A percentile compares a stretch with the other conserved stretches of the same genome.
Evolutionary conservation across 2,888 invertebrate genomes (phyloP).

Genomic region (Leptinotarsa rubiginosa): DNA sequence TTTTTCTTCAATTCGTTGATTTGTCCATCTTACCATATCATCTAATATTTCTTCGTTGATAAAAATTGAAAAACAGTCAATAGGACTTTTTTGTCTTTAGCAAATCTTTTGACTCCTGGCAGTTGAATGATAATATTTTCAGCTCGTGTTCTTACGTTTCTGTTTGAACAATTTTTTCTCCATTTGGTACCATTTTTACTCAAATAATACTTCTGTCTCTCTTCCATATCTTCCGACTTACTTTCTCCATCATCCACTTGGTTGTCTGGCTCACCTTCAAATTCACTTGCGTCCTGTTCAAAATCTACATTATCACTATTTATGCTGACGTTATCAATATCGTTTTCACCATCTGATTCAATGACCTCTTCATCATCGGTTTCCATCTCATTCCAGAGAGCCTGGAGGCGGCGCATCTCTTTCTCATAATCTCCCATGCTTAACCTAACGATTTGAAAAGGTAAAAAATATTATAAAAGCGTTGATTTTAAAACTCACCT

Average conservation of each 20-base stretch:
- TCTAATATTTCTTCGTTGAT: background rate
- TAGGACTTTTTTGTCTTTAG: background rate
- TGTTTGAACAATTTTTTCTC: background rate
- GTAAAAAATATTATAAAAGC: background rate
- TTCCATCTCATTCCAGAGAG: background rate
- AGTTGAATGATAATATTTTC: constrained; percentile 2
- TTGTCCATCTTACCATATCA: no score
- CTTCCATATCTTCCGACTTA: constrained; percentile 3
- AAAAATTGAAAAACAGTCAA: constrained; percentile 1
- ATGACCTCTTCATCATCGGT: background rate
- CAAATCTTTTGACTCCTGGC: background rate
- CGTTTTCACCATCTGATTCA: constrained; percentile 1
- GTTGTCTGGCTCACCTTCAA: background rate
- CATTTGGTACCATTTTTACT: background rate
- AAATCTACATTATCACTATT: background rate
- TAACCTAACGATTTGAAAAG: constrained; percentile 3
- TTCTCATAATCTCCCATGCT: constrained; percentile 1
- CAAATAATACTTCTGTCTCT: background rate
- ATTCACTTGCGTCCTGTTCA: background rate
- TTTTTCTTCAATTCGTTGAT: no score
- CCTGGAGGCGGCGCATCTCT: background rate
- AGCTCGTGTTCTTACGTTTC: background rate
- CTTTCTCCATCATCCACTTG: background rate
- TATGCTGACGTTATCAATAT: background rate
- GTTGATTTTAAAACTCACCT: background rate